These are phyloP conservation scores for Nautilus pompilius DNA, from an alignment of 1,140 invertebrate genomes.

Conservation along the genomic window DNA sequence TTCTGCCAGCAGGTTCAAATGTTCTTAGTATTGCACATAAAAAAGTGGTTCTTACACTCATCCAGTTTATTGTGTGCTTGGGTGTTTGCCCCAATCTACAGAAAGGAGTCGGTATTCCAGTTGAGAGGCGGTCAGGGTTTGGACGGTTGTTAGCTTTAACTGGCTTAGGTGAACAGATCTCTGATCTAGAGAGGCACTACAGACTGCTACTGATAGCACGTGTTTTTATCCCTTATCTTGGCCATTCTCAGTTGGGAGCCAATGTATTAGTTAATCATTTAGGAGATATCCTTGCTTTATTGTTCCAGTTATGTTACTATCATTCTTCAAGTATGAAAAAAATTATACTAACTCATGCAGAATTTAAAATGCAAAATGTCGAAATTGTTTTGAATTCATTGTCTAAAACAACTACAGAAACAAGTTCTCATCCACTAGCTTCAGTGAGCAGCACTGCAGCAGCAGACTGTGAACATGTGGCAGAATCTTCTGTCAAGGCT, in stretches of 20 bases:
- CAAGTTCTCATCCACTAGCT: too few relatives aligned
- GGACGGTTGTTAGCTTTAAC: slow-evolving; percentile 9
- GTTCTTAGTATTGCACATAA: slow-evolving; percentile 51
- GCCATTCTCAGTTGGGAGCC: slow-evolving; percentile 49
- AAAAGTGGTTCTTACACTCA: slow-evolving; percentile 42
- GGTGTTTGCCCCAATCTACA: slow-evolving; percentile 67
- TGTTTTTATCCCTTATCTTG: slow-evolving; percentile 49
- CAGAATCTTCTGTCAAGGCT: too few relatives aligned
- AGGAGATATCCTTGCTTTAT: slow-evolving; percentile 61
- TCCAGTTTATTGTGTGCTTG: slow-evolving; percentile 64
- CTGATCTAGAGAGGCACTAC: slow-evolving; percentile 10
- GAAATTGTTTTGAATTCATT: too few relatives aligned
- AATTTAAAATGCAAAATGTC: too few relatives aligned
- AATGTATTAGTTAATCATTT: slow-evolving; percentile 54
- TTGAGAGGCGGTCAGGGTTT: slow-evolving; percentile 38
- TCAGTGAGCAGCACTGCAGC: too few relatives aligned
- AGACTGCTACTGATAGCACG: slow-evolving; percentile 18
- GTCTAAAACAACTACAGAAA: too few relatives aligned
- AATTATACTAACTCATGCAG: too few relatives aligned
- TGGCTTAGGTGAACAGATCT: background rate
- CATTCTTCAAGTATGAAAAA: too few relatives aligned
- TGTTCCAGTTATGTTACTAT: slow-evolving; percentile 69
- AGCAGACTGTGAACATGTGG: too few relatives aligned
- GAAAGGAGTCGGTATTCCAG: slow-evolving; percentile 64
- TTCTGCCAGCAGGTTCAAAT: slow-evolving; percentile 21